A percentile compares a stretch with the other conserved stretches of the same genome.
Evolutionary conservation across 2,888 invertebrate species (phyloP).

Genomic region (Dione vanillae): DNA sequence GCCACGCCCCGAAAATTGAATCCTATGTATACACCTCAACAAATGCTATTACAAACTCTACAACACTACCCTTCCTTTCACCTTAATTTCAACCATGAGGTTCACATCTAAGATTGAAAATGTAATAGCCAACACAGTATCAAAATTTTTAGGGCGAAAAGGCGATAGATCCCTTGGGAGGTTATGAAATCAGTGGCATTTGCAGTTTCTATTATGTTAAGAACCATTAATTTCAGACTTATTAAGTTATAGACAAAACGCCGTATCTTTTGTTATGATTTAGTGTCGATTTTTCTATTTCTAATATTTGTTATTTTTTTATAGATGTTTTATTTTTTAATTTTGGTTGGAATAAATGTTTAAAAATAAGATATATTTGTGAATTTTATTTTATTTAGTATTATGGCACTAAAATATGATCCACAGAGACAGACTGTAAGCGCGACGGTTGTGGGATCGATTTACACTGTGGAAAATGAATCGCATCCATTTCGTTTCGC

Average conservation of each 20-base stretch:
- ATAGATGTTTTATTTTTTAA: no score
- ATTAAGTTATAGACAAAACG: slow-evolving; percentile 81
- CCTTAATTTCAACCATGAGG: slow-evolving; percentile 33
- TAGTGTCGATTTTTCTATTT: slow-evolving; percentile 5
- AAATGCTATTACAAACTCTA: slow-evolving; percentile 61
- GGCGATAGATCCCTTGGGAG: slow-evolving; percentile 83
- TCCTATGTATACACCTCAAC: slow-evolving; percentile 77
- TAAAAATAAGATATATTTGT: no score
- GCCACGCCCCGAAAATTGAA: slow-evolving; percentile 84
- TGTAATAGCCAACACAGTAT: slow-evolving; percentile 45
- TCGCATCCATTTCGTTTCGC: no score
- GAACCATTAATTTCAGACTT: slow-evolving; percentile 83
- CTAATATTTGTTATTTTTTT: no score
- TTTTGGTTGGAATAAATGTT: no score
- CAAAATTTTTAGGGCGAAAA: slow-evolving; percentile 77
- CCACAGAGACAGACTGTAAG: no score
- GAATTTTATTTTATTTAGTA: no score
- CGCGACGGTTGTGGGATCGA: no score
- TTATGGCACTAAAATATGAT: no score
- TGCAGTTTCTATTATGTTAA: slow-evolving; percentile 85
- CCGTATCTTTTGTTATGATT: slow-evolving; percentile 43
- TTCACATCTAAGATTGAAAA: slow-evolving; percentile 52
- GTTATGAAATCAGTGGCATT: slow-evolving; percentile 88
- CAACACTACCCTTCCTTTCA: slow-evolving; percentile 48
- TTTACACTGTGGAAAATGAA: no score